Base-by-base conservation (phyloP, 1,140 invertebrate genomes). In the Micrasema longulum region DNA sequence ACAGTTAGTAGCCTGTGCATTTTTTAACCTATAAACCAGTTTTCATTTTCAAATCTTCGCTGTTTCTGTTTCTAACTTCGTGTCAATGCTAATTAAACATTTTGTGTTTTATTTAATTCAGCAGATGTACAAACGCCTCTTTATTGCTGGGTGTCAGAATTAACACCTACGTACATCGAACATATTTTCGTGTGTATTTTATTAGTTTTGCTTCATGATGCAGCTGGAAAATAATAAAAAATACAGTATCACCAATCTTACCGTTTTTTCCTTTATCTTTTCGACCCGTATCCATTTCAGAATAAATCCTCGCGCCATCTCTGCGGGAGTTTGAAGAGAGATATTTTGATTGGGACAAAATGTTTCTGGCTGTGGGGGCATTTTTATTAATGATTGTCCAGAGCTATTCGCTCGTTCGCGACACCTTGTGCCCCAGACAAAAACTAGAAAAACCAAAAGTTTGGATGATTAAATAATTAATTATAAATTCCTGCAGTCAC, bases 211-310 rank as follows among this genome's bases (percentile, higher is more conserved):
- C 11, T 41, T 35, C 55, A 60, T 38, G 10, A 38, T 41, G 36
- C 55, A 60, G 35, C 55, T 60, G 55, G 55, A 18, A 41, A 55
- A 55, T 9, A 55, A 31, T 41, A 41, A 55, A 55, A 12, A 55
- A 31, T 41, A 60, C 55, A 35, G 55, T 60, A 60, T 41, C 55
- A n/a, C 0, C 35, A 9, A 38, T 31, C 55, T 60, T 60, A 20
- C 38, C 22, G 16, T 16, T 60, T 60, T 60, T 18, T 53, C 18
- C 22, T 60, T 38, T 41, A 41, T 60, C 55, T 60, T 38, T 38
- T 22, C 20, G n/a, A 60, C 55, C 55, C 35, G 55, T 60, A 60
- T 60, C 36, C 55, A 60, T 60, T 60, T 41, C 55, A 60, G 36
- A 38, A 60, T 22, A 60, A 60, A 38, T 20, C n/a, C 35, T 35